Percentiles rank a stretch among this genome's conserved stretches.
These are phyloP conservation scores for Podarcis cretensis DNA, from an alignment of 2,113 vertebrate genomes.

Conservation along the genomic window DNA sequence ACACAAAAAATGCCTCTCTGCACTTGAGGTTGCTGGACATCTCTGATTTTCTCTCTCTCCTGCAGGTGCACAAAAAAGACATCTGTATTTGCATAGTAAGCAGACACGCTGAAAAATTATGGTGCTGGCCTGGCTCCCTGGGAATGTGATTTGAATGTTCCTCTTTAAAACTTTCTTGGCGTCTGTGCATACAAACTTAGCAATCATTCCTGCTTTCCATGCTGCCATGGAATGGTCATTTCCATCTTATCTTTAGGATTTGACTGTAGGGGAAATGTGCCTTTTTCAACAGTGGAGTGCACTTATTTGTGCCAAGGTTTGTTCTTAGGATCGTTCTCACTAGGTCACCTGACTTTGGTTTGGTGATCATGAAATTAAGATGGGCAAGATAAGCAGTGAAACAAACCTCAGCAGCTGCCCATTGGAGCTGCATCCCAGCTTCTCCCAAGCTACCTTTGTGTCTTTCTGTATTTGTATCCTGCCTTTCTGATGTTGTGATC, in stretches of 20 bases:
- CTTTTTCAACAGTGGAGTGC: neutral
- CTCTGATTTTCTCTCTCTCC: neutral
- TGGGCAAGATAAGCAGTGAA: neutral
- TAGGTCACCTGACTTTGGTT: neutral
- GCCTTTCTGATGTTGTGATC: neutral
- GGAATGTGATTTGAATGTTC: neutral
- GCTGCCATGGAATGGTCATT: fast-evolving
- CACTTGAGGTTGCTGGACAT: neutral
- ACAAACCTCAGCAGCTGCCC: neutral
- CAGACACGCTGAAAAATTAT: neutral
- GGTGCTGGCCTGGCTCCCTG: neutral
- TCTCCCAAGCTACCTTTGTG: neutral
- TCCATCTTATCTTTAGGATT: neutral
- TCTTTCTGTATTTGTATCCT: neutral
- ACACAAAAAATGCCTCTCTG: neutral
- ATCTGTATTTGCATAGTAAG: neutral
- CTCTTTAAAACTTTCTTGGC: neutral
- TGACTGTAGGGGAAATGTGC: neutral
- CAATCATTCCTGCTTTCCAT: neutral
- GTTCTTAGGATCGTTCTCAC: neutral
- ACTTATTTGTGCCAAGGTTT: conserved; percentile 27
- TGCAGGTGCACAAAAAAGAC: neutral
- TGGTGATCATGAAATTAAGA: neutral
- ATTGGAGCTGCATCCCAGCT: neutral
- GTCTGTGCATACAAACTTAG: neutral